Percentiles rank a stretch among this genome's conserved stretches.
Evolutionary conservation across 2,113 vertebrate species (phyloP).

Genomic region (Probosciger aterrimus): DNA sequence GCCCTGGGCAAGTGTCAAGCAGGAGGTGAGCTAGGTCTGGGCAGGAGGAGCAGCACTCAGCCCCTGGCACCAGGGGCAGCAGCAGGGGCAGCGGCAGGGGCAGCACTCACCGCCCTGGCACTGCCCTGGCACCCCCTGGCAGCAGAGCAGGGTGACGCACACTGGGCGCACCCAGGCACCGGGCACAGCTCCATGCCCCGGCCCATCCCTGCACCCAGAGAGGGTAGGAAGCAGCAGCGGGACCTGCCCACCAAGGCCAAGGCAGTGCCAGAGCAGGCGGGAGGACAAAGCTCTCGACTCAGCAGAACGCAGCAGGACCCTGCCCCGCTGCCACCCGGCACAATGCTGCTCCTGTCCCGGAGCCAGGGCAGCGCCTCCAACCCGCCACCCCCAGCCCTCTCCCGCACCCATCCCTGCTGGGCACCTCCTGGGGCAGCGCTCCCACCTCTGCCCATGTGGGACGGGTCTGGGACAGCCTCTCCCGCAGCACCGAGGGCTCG

Average conservation of each 20-base stretch:
- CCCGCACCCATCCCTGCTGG: no score
- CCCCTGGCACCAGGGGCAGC: background rate
- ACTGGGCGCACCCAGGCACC: background rate
- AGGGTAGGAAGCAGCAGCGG: background rate
- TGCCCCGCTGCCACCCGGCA: no score
- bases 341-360: no score
- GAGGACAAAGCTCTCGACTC: background rate
- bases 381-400: no score
- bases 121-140: background rate
- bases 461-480: background rate
- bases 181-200: background rate
- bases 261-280: background rate
- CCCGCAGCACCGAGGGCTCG: no score
- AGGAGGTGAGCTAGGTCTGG: background rate
- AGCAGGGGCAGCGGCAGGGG: no score
- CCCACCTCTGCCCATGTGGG: no score
- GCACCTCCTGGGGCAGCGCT: no score
- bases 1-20: background rate
- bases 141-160: background rate
- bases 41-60: background rate
- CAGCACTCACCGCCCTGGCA: no score
- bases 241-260: background rate
- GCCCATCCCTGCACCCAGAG: background rate
- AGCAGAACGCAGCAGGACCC: background rate
- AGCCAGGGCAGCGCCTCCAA: background rate